Percentiles rank a stretch among this genome's conserved stretches.
Conservation (phyloP, 2,888 invertebrate species). For the Aromia moschata region DNA sequence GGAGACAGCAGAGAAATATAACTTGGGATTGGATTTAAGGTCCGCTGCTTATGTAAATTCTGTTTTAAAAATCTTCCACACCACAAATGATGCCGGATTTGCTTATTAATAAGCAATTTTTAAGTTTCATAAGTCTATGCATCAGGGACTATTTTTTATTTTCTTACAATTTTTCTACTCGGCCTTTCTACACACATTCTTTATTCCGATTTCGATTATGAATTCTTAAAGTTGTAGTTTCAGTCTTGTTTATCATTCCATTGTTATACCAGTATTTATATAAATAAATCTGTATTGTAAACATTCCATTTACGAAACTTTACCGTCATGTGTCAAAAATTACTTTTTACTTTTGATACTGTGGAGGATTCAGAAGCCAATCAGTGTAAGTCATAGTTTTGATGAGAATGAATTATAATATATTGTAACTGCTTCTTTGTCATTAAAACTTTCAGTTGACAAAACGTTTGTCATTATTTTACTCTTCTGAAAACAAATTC, state of each 20-base stretch:
- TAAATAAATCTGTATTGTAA: neutral
- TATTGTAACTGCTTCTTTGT: too few relatives aligned
- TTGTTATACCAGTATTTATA: neutral
- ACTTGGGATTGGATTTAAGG: slow-evolving; percentile 89
- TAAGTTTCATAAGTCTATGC: neutral
- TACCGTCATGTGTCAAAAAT: too few relatives aligned
- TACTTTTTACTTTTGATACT: too few relatives aligned
- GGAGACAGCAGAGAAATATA: slow-evolving; percentile 90
- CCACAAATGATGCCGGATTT: slow-evolving; percentile 89
- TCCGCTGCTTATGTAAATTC: slow-evolving; percentile 97
- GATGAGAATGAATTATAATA: too few relatives aligned
- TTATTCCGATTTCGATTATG: too few relatives aligned
- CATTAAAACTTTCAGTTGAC: too few relatives aligned
- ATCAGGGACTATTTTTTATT: slow-evolving; percentile 25
- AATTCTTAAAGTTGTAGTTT: neutral
- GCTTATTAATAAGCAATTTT: slow-evolving; percentile 32
- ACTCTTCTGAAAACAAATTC: too few relatives aligned
- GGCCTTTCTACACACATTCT: too few relatives aligned
- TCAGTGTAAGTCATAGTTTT: too few relatives aligned
- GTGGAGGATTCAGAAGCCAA: too few relatives aligned
- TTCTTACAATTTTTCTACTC: slow-evolving; percentile 6
- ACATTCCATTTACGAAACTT: too few relatives aligned
- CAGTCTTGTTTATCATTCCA: neutral
- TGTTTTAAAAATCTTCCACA: slow-evolving; percentile 95
- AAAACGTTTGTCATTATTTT: too few relatives aligned